Base-by-base conservation (phyloP, 2,797 vertebrate species). In the Lepus townsendii region DNA sequence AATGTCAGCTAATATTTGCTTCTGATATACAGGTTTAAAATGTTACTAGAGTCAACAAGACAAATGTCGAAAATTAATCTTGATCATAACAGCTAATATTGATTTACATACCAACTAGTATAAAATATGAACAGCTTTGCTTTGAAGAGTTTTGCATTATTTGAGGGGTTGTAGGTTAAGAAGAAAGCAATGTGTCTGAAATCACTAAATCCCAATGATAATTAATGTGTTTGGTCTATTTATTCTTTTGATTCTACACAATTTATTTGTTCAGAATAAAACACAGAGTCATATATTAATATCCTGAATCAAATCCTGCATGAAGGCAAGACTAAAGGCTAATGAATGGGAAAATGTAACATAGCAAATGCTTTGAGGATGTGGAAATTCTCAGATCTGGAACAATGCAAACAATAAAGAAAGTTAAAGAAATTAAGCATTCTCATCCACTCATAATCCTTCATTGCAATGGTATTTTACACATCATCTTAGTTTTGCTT, bases 371-470 rank as follows among this genome's bases (percentile, higher is more conserved):
- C 3, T 76, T 68, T 78, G 71, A 27, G 14, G 17, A 19, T 38
- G 30, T 35, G 71, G 12, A 38, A 71, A 80, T 72, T 93, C n/a
- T 93, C 62, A 93, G 63, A 69, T 71, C 10, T 10, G 2, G 19
- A 69, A 38, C 35, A 84, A 1, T 71, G 11, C 19, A 42, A 92
- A 82, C 60, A 80, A 83, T 38, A 72, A 66, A 89, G 6, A 73
- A 87, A 35, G 8, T 32, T 94, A 92, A 80, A 87, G 11, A 85
- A 91, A 72, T 47, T 14, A 91, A 88, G 66, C 88, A 1, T 3
- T 2, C 42, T 19, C 47, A 52, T 10, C 11, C 77, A 27, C 3
- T 68, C 12, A 85, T 4, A 11, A 85, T 65, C 5, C 8, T 3
- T 79, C 27, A 27, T 72, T 71, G n/a, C 20, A 88, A 9, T 73